These are phyloP conservation scores for Bombus ignitus DNA, from an alignment of 1,140 invertebrate genomes.

Conservation along the genomic window DNA sequence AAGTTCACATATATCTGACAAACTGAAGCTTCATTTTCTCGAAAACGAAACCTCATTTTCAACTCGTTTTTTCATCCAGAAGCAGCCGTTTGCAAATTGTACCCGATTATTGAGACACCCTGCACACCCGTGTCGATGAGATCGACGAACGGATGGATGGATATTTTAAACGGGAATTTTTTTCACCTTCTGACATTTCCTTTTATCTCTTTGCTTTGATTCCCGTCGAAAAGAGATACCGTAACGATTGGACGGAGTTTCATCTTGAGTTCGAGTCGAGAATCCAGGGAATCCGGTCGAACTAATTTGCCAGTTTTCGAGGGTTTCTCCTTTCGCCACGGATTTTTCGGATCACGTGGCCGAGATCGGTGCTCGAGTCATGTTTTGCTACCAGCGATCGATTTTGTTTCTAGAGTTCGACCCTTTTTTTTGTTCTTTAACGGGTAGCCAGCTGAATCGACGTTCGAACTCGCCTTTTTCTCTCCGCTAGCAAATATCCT, in stretches of 20 bases:
- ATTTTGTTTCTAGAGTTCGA: background rate
- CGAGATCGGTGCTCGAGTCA: background rate
- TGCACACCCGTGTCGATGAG: too few relatives aligned
- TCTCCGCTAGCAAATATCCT: background rate
- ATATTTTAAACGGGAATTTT: background rate
- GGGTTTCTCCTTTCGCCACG: background rate
- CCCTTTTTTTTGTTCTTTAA: background rate
- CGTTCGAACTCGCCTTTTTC: background rate
- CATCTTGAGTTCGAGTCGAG: background rate
- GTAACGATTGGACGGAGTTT: background rate
- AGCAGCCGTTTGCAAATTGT: too few relatives aligned
- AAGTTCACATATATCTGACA: too few relatives aligned
- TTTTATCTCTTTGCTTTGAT: background rate
- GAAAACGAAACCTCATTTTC: too few relatives aligned
- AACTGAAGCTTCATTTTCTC: too few relatives aligned
- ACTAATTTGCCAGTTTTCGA: constrained; percentile 22
- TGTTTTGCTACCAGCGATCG: background rate
- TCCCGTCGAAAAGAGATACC: background rate
- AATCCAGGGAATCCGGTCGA: background rate
- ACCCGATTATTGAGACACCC: too few relatives aligned
- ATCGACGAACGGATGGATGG: background rate
- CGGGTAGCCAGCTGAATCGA: background rate
- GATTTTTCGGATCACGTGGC: background rate
- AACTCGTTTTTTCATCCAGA: too few relatives aligned
- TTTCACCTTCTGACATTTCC: background rate